Conservation (phyloP, 2,888 invertebrate genomes). For the Hydropsyche betteni region DNA sequence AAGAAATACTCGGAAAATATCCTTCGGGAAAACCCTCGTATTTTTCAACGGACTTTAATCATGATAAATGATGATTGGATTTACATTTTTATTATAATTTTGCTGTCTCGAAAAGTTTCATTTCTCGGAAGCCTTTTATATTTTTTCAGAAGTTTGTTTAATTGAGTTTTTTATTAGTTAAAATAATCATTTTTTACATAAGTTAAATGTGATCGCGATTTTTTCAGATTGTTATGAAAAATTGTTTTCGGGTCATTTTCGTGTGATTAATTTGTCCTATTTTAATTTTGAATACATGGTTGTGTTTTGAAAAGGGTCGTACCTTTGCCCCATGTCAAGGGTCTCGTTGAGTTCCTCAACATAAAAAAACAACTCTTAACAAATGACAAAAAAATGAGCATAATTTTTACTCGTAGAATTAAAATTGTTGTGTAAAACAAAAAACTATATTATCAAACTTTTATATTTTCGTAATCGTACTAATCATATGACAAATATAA, state of each 20-base stretch:
- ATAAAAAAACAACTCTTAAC: neutral
- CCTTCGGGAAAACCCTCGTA: neutral
- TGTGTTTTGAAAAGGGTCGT: constrained; percentile 1
- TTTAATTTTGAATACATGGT: neutral
- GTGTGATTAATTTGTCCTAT: neutral
- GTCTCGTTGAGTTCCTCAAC: neutral
- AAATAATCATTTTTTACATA: neutral
- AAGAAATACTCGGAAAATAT: neutral
- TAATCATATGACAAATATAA: too few species aligned
- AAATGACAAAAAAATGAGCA: neutral
- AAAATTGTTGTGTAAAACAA: too few species aligned
- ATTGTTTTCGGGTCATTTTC: neutral
- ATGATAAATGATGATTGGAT: neutral
- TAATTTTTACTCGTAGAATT: too few species aligned
- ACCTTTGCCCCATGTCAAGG: neutral
- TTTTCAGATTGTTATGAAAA: neutral
- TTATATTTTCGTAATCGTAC: too few species aligned
- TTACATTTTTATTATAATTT: neutral
- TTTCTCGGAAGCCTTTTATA: too few species aligned
- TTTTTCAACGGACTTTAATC: neutral
- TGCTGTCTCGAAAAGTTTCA: neutral
- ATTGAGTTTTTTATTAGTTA: neutral
- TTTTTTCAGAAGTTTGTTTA: too few species aligned
- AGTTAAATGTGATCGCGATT: neutral
- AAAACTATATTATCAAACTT: too few species aligned